Percentiles rank a stretch among this genome's conserved stretches.
Evolutionary conservation across 2,113 vertebrate species (phyloP).

Genomic region (Pheucticus melanocephalus): DNA sequence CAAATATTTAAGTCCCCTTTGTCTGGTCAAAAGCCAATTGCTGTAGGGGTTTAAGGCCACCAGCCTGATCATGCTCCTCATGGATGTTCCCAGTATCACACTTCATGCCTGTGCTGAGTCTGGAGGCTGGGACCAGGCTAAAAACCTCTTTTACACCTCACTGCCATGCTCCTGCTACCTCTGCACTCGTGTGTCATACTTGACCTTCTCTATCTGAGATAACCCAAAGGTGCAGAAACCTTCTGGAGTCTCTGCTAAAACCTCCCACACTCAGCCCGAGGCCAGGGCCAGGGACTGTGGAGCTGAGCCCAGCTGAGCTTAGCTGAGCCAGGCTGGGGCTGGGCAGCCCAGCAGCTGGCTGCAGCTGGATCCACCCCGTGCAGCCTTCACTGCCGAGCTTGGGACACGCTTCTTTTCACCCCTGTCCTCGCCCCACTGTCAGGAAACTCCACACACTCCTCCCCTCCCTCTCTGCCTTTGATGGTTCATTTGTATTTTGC

Average conservation of each 20-base stretch:
- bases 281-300: neutral
- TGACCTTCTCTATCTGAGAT: rapidly evolving
- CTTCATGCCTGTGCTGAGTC: rapidly evolving
- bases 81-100: neutral
- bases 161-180: neutral
- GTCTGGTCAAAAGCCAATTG: neutral
- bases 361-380: neutral
- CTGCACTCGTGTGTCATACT: neutral
- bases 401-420: neutral
- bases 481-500: neutral
- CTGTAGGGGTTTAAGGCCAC: neutral
- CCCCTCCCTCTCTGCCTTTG: neutral
- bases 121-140: neutral
- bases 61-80: neutral
- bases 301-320: neutral
- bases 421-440: neutral
- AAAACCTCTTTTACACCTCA: neutral
- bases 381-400: neutral
- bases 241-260: neutral
- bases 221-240: neutral
- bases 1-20: neutral
- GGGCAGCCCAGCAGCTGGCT: neutral
- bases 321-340: neutral
- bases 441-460: neutral
- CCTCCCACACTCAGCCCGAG: neutral